phyloP scores from a whole-genome alignment of 2,797 vertebrate species.

The Glyptemys insculpta region DNA sequence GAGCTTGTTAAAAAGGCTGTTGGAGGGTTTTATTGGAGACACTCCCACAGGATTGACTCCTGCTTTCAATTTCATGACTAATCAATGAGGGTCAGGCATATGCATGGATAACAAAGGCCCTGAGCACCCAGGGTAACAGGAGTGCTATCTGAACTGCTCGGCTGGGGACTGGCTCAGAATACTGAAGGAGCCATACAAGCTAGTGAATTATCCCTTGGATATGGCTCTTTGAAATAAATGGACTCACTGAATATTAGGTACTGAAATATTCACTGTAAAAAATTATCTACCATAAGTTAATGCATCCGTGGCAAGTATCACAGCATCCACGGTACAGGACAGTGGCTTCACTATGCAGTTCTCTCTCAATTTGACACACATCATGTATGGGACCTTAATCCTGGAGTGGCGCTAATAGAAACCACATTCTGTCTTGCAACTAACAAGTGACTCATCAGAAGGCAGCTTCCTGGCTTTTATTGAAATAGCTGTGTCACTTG shows the following conservation, averaged over 20 bases:
- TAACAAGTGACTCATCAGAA: neutral
- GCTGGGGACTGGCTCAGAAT: neutral
- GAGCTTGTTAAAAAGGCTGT: neutral
- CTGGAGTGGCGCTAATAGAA: neutral
- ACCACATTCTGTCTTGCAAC: neutral
- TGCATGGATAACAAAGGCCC: neutral
- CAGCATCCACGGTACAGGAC: neutral
- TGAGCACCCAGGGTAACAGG: neutral
- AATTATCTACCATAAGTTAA: neutral
- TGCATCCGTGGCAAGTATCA: neutral
- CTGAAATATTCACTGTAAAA: neutral
- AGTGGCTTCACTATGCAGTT: neutral
- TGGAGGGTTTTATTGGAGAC: neutral
- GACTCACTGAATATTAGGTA: neutral
- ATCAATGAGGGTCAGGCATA: neutral
- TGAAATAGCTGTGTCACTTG: neutral
- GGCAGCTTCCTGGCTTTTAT: neutral
- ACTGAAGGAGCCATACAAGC: neutral
- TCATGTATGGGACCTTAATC: neutral
- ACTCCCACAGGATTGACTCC: neutral
- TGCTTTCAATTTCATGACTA: neutral
- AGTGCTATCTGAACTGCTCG: too few species aligned
- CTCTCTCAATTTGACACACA: neutral
- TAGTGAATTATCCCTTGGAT: neutral
- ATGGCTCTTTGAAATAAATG: neutral